Percentiles rank a stretch among this genome's conserved stretches.
Evolutionary conservation across 2,113 vertebrate species (phyloP).

Genomic region (Beaufortia kweichowensis): DNA sequence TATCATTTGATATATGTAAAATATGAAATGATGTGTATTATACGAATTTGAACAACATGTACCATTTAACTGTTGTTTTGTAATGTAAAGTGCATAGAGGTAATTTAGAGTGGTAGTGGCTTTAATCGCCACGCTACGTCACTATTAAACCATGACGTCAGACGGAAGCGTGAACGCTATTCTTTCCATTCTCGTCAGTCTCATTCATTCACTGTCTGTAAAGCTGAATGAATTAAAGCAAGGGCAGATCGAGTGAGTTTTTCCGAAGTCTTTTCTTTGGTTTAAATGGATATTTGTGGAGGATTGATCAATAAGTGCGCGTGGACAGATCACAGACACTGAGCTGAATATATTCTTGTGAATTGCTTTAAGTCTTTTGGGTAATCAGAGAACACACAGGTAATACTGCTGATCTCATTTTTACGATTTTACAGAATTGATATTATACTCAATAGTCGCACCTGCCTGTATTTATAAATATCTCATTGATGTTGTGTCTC

Average conservation of each 20-base stretch:
- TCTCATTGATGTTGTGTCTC: neutral
- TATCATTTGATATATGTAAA: neutral
- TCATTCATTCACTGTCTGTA: neutral
- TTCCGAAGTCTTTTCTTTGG: neutral
- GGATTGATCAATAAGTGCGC: neutral
- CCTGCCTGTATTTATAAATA: neutral
- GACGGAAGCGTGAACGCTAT: neutral
- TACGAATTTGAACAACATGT: too few relatives aligned
- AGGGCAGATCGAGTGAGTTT: neutral
- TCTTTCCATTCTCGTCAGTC: neutral
- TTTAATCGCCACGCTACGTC: conserved; percentile 3
- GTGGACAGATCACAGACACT: too few relatives aligned
- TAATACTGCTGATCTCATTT: neutral
- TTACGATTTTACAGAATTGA: neutral
- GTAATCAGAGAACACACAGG: neutral
- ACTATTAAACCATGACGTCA: conserved; percentile 17
- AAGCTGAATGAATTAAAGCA: neutral
- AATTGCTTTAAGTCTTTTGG: neutral
- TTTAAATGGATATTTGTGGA: neutral
- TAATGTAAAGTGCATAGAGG: too few relatives aligned
- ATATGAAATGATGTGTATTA: too few relatives aligned
- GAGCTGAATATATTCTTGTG: neutral
- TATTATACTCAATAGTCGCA: too few relatives aligned
- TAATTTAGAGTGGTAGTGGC: too few relatives aligned
- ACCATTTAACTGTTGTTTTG: too few relatives aligned